Evolutionary conservation across 1,140 invertebrate genomes (phyloP).

Genomic region (Mesaphorura yosii): DNA sequence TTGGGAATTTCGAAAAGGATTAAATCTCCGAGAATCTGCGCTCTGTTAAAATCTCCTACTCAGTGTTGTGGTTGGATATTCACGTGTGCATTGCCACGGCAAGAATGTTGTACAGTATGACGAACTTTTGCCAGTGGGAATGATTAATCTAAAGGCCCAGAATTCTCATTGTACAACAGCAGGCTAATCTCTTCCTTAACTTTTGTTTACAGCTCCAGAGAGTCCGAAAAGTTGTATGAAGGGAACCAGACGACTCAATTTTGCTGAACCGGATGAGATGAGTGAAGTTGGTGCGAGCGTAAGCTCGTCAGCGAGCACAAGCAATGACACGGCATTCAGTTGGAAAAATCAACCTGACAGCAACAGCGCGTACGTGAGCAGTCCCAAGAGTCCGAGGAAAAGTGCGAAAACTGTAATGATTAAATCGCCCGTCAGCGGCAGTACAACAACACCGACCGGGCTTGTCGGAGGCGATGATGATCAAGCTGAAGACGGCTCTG

Average conservation of each 20-base stretch:
- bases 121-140: too few species aligned
- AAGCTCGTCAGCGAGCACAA: neutral
- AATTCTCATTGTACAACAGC: too few species aligned
- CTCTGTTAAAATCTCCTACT: too few species aligned
- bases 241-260: conserved; percentile 24
- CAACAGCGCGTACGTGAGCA: neutral
- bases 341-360: neutral
- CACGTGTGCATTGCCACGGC: too few species aligned
- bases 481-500: neutral
- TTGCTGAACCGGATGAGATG: conserved; percentile 14
- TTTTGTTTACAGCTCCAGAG: conserved; percentile 24
- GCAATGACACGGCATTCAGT: neutral
- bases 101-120: too few species aligned
- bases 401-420: conserved; percentile 24
- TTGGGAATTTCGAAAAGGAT: too few species aligned
- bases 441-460: neutral
- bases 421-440: conserved; percentile 15
- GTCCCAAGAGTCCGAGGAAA: conserved; percentile 20
- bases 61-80: too few species aligned
- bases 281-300: neutral
- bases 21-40: too few species aligned
- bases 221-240: conserved; percentile 32
- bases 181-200: neutral
- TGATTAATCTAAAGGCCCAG: too few species aligned
- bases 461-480: neutral